Base-by-base conservation (phyloP, 2,888 invertebrate genomes). In the Noctua pronuba region DNA sequence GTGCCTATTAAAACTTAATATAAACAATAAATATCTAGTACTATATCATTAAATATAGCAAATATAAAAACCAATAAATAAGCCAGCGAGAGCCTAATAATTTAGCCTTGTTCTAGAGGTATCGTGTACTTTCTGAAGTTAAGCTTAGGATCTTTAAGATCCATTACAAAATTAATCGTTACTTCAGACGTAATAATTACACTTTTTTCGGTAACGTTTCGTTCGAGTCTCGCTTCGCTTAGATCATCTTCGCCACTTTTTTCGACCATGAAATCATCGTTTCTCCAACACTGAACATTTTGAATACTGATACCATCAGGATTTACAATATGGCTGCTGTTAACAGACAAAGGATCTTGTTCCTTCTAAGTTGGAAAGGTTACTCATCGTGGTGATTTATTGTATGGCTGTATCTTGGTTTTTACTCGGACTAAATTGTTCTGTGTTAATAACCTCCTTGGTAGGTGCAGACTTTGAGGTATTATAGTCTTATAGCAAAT, bases 251-350 rank as follows among this genome's bases (percentile, higher is more conserved):
- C 13, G 44, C 41, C 16, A 64, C 76, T 85, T 86, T 84, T 86
- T 86, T 86, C 75, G 70, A 52, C 82, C 82, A 60, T 86, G 86
- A 82, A 86, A 82, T 86, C 76, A 87, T 85, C 77, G 78, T 80
- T 87, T 78, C 77, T 77, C 58, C 80, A 79, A 82, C 79, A 76
- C 73, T 70, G 55, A 77, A 13, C 75, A 52, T 73, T 79, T 77
- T 80, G 60, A 80, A 86, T 75, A 71, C 82, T 74, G 87, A 87
- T 86, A 80, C 38, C 44, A 86, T 86, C 85, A 60, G 41, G 64
- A 73, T 77, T 64, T 18, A 46, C 64, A 81, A 64, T 41, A 66
- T 68, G 24, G 11, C 79, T 41, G 74, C 58, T 64, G 44, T 69
- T 28, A 73, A 38, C 65, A 62, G 82, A 86, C 85, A 85, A 87